phyloP scores from a whole-genome alignment of 2,888 invertebrate genomes.

The Polydrusus cervinus region DNA sequence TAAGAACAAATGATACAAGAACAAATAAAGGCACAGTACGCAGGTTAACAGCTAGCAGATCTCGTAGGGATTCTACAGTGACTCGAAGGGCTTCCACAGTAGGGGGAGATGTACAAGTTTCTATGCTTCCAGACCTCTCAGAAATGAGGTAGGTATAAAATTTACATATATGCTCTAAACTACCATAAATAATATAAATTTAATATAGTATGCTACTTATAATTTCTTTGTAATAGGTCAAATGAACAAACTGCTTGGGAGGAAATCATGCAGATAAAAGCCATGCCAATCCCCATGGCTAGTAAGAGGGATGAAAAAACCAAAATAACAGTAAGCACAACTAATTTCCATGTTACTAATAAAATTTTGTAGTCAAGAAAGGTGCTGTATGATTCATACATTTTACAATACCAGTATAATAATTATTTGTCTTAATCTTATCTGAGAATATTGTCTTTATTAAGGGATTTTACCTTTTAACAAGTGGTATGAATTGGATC shows the following conservation, averaged over 20 bases:
- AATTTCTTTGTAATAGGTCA: constrained; percentile 68
- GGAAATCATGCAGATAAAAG: constrained; percentile 89
- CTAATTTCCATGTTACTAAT: no score
- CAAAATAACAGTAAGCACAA: constrained; percentile 79
- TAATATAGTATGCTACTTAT: not conserved
- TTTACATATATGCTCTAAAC: not conserved
- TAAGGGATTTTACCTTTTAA: not conserved
- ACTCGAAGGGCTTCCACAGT: constrained; percentile 73
- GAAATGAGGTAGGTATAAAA: constrained; percentile 73
- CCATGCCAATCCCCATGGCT: constrained; percentile 88
- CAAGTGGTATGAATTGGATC: not conserved
- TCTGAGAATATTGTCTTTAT: not conserved
- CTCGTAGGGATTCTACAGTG: constrained; percentile 74
- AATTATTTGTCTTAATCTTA: constrained; percentile 3
- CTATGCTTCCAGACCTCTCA: constrained; percentile 89
- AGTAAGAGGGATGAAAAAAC: constrained; percentile 87
- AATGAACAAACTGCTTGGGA: constrained; percentile 90
- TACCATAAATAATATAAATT: not conserved
- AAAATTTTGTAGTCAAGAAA: not conserved
- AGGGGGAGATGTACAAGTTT: constrained; percentile 80
- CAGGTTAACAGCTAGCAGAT: constrained; percentile 74
- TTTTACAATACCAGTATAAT: not conserved
- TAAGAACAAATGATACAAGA: constrained; percentile 76
- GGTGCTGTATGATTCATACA: not conserved
- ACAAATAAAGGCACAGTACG: constrained; percentile 74